These are phyloP conservation scores for Crypturellus undulatus DNA, from an alignment of 2,113 vertebrate species.

Conservation along the genomic window DNA sequence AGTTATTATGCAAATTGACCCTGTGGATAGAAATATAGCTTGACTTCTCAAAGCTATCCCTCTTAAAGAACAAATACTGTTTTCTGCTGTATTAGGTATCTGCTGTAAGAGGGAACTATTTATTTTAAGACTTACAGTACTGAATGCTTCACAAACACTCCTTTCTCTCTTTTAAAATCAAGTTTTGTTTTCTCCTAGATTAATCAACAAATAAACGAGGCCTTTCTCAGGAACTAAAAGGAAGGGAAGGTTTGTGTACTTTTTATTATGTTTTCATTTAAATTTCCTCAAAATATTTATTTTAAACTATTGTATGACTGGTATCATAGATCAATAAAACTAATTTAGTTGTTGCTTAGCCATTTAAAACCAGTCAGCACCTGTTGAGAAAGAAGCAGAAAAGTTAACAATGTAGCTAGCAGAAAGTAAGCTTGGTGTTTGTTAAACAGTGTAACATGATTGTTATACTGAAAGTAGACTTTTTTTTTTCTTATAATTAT, in stretches of 20 bases:
- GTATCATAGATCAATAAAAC: neutral
- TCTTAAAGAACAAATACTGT: neutral
- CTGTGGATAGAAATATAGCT: fast-evolving
- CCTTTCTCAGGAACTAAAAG: neutral
- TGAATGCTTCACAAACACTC: fast-evolving
- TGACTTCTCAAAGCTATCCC: fast-evolving
- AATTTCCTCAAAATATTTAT: neutral
- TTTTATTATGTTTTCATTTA: neutral
- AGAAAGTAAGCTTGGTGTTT: neutral
- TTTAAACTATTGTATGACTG: neutral
- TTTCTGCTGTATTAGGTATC: neutral
- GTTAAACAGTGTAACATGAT: neutral
- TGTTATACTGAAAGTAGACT: neutral
- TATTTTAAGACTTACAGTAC: fast-evolving
- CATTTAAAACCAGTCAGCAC: neutral
- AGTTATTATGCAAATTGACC: fast-evolving
- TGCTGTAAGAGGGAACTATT: fast-evolving
- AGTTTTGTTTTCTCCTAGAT: fast-evolving
- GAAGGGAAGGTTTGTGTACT: neutral
- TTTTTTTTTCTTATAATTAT: neutral
- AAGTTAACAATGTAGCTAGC: neutral
- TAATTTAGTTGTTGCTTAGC: neutral
- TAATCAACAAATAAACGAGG: neutral
- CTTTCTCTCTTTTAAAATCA: fast-evolving
- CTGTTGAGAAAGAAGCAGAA: neutral